These are phyloP conservation scores for Sminthurinus signatus DNA, from an alignment of 1,140 invertebrate genomes.

Conservation along the genomic window DNA sequence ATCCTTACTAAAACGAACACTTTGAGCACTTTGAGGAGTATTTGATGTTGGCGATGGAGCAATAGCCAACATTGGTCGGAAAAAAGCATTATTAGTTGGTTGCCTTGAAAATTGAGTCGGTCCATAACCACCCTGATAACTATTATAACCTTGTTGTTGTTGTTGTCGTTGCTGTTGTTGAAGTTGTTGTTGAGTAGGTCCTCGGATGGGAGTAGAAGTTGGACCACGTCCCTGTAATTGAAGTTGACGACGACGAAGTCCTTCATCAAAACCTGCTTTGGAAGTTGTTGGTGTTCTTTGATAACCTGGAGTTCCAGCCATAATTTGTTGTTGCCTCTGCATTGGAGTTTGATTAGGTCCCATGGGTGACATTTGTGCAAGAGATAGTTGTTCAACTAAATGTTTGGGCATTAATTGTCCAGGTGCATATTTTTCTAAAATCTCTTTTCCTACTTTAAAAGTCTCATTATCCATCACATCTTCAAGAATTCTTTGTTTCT, in stretches of 20 bases:
- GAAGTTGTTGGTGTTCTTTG: no score
- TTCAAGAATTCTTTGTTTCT: conserved; percentile 85
- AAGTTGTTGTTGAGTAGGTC: conserved; percentile 5
- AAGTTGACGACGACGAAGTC: not conserved
- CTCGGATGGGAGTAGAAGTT: conserved; percentile 5
- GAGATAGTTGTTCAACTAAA: conserved; percentile 27
- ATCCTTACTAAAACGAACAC: conserved; percentile 9
- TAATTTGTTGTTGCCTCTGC: not conserved
- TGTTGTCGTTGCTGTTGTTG: not conserved
- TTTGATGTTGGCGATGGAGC: not conserved
- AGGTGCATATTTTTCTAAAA: conserved; percentile 79
- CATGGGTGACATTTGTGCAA: not conserved
- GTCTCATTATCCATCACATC: conserved; percentile 96
- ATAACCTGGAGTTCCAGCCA: not conserved
- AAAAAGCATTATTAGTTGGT: conserved; percentile 13
- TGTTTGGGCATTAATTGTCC: conserved; percentile 52
- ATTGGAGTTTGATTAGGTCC: not conserved
- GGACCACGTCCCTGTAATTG: not conserved
- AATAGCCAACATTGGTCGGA: conserved; percentile 15
- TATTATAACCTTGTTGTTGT: not conserved
- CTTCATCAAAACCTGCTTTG: not conserved
- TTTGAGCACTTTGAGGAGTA: conserved; percentile 1
- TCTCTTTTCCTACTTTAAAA: conserved; percentile 91
- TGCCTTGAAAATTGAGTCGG: conserved; percentile 18
- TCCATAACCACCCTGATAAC: conserved; percentile 8